Evolutionary conservation across 2,113 vertebrate species (phyloP).

Genomic region (Morone saxatilis): DNA sequence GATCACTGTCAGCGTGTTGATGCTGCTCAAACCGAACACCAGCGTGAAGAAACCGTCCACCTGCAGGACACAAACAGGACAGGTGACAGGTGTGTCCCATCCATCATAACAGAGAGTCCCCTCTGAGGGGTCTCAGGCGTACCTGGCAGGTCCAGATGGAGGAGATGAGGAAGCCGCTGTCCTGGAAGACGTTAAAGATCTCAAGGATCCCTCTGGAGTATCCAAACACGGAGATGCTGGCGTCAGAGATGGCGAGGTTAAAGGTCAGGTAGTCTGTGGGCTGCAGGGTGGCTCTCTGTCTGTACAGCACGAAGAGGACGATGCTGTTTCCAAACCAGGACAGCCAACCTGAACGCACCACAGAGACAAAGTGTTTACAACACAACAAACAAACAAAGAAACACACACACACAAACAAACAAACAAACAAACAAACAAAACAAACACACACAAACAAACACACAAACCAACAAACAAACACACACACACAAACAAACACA

Average conservation of each 20-base stretch:
- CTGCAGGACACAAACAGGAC: conserved; percentile 73
- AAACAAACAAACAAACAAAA: no score
- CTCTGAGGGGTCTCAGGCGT: not conserved
- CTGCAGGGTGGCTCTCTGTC: conserved; percentile 57
- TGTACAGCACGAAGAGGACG: conserved; percentile 69
- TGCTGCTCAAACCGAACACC: conserved; percentile 89
- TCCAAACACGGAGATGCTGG: conserved; percentile 74
- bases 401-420: no score
- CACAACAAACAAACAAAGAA: no score
- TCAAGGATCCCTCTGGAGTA: conserved; percentile 77
- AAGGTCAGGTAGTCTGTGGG: conserved; percentile 73
- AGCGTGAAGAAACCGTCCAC: conserved; percentile 90
- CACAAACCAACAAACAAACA: no score
- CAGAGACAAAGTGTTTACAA: not conserved
- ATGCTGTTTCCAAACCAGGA: conserved; percentile 78
- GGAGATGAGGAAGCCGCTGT: conserved; percentile 64
- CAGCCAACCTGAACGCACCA: conserved; percentile 59
- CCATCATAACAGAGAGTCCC: not conserved
- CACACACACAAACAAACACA: no score
- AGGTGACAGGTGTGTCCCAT: not conserved
- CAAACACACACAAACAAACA: no score
- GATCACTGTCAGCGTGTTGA: conserved; percentile 90
- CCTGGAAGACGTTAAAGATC: conserved; percentile 72
- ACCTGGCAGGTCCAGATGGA: conserved; percentile 77
- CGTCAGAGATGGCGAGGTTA: conserved; percentile 71